Evolutionary conservation across 2,113 vertebrate genomes (phyloP), one percentile per base, ranked within the genome.

Genomic region (Dendropsophus ebraccatus): DNA sequence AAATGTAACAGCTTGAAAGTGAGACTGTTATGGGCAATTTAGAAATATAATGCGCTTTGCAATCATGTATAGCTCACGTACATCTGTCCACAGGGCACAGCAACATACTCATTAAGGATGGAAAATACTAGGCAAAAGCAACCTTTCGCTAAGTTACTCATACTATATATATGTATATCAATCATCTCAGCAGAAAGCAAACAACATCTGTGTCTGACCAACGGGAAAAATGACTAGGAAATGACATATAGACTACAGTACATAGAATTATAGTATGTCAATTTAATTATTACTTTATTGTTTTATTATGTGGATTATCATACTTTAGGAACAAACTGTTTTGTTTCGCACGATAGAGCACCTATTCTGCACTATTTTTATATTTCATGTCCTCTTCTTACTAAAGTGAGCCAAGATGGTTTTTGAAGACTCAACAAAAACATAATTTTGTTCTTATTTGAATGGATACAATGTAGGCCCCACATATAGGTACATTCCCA

Each of bases 261-360:
- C 50, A 78, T 56, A 37, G 19, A 37, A 78, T 37, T 58, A 35
- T 37, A 78, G 7, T 56, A 5, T 17, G 16, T 56, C 16, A 78
- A 21, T 56, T 54, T 56, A 58, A 56, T 56, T 56, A 35, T 54
- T 58, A 2, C 35, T 78, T 78, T 78, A 78, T 78, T 78, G 76
- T 78, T 78, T 78, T 78, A 78, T 58, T 78, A 37, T 78, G 73
- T 3, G 47, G 73, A 50, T 75, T 49, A 75, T 50, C 16, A 5
- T 75, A 28, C 2, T 12, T 49, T 75, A 4, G 47, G 13, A 75
- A 75, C 50, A 28, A 50, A 75, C 6, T 28, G 23, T 50, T 10
- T 50, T 49, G n/a, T 49, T 75, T 41, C 25, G 12, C 25, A 50
- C 28, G n/a, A 12, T 23, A 47, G 14, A 74, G 70, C 70, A 47